phyloP scores from a whole-genome alignment of 2,797 vertebrate genomes.

The Hippocampus kuda region DNA sequence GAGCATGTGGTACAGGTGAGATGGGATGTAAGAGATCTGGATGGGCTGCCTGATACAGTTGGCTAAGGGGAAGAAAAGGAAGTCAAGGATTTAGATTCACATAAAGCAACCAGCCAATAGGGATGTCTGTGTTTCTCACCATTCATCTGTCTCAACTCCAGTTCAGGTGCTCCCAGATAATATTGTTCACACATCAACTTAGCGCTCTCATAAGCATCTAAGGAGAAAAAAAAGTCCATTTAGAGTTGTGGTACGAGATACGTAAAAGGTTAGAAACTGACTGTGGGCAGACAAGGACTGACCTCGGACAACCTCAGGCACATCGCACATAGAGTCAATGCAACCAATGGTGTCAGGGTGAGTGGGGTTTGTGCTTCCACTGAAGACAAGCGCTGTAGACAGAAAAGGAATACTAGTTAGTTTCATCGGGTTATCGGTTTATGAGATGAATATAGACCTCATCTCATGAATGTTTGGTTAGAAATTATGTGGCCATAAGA shows the following conservation, averaged over 20 bases:
- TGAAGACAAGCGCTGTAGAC: slow-evolving; percentile 78
- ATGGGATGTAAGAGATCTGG: slow-evolving; percentile 86
- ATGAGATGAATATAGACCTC: not conserved
- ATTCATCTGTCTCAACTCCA: slow-evolving; percentile 77
- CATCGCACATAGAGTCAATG: slow-evolving; percentile 82
- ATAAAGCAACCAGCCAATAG: slow-evolving; percentile 8
- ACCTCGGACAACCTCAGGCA: slow-evolving; percentile 83
- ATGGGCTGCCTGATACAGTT: slow-evolving; percentile 64
- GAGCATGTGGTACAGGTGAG: slow-evolving; percentile 93
- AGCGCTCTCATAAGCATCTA: slow-evolving; percentile 86
- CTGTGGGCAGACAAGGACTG: slow-evolving; percentile 12
- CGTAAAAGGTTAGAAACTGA: not conserved
- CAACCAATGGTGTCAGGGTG: slow-evolving; percentile 89
- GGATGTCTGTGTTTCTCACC: slow-evolving; percentile 65
- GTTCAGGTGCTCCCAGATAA: slow-evolving; percentile 80
- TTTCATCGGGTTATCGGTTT: not conserved
- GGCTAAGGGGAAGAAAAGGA: slow-evolving; percentile 48
- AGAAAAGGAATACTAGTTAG: not conserved
- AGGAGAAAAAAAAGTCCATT: not conserved
- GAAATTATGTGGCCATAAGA: not conserved
- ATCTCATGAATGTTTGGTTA: not conserved
- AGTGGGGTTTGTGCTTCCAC: slow-evolving; percentile 81
- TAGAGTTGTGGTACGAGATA: not conserved
- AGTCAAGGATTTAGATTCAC: not conserved
- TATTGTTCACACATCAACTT: slow-evolving; percentile 92